Conservation (phyloP, 2,797 vertebrate species). For the Micropoecilia bifurca region DNA sequence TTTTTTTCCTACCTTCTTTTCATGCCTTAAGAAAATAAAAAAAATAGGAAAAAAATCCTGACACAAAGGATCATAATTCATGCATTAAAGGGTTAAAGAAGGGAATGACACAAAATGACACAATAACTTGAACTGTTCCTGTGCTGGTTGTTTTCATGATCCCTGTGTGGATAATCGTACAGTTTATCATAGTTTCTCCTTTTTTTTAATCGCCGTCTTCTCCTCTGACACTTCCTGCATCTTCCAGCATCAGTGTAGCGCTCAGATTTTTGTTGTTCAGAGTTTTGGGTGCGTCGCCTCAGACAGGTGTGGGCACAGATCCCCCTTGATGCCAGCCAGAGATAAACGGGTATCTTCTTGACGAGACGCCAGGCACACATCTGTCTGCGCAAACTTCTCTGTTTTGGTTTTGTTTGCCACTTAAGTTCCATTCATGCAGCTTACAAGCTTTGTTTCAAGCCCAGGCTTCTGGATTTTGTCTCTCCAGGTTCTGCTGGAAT, state of each 20-base stretch:
- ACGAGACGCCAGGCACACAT: constrained; percentile 63
- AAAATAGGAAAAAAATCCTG: too few species aligned
- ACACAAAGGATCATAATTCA: too few species aligned
- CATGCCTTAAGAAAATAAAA: not conserved
- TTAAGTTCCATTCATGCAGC: constrained; percentile 62
- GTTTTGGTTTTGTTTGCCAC: constrained; percentile 70
- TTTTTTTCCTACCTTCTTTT: too few species aligned
- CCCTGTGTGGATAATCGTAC: constrained; percentile 42
- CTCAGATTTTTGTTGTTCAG: constrained; percentile 55
- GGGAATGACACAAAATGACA: constrained; percentile 21
- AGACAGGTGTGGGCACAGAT: constrained; percentile 70
- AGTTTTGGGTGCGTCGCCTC: constrained; percentile 41
- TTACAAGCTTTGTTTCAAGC: constrained; percentile 58
- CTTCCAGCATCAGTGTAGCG: constrained; percentile 23
- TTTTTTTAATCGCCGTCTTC: constrained; percentile 52
- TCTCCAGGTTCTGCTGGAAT: constrained; percentile 39
- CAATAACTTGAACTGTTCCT: constrained; percentile 43
- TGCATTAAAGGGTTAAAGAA: not conserved
- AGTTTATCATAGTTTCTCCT: constrained; percentile 40
- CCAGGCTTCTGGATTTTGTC: constrained; percentile 43
- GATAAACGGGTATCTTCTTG: constrained; percentile 65
- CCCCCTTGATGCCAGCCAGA: constrained; percentile 66
- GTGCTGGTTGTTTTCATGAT: constrained; percentile 50
- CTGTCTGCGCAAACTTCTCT: constrained; percentile 47
- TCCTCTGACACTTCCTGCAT: constrained; percentile 61